These are phyloP conservation scores for Sarotherodon lohbergeri DNA, from an alignment of 2,113 vertebrate genomes.

Conservation along the genomic window DNA sequence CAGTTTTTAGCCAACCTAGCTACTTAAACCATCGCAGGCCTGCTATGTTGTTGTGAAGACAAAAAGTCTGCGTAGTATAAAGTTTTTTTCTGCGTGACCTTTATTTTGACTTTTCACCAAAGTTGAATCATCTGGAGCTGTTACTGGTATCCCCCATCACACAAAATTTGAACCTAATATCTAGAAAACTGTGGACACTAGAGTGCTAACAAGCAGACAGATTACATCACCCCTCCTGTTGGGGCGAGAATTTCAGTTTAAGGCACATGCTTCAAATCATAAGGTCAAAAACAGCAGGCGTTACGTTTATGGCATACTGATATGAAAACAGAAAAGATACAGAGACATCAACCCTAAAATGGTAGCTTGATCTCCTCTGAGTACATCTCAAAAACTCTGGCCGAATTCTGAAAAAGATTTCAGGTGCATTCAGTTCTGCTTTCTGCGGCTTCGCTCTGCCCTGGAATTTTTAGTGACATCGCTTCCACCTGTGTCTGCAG, in stretches of 20 bases:
- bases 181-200: neutral
- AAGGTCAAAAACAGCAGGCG: neutral
- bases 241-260: neutral
- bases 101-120: neutral
- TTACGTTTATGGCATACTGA: neutral
- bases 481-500: neutral
- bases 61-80: neutral
- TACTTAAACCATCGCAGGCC: neutral
- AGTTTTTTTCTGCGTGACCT: neutral
- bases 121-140: neutral
- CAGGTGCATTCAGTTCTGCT: neutral
- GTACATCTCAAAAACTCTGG: neutral
- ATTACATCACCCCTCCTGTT: neutral
- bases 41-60: neutral
- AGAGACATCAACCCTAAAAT: neutral
- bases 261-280: neutral
- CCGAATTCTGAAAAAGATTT: too few species aligned
- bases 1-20: neutral
- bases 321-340: neutral
- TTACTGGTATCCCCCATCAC: neutral
- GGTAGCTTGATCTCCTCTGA: fast-evolving
- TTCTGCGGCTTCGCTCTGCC: neutral
- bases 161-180: neutral
- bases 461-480: neutral
- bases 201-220: neutral